Base-by-base conservation (phyloP, 2,888 invertebrate species). In the Seira musarum region DNA sequence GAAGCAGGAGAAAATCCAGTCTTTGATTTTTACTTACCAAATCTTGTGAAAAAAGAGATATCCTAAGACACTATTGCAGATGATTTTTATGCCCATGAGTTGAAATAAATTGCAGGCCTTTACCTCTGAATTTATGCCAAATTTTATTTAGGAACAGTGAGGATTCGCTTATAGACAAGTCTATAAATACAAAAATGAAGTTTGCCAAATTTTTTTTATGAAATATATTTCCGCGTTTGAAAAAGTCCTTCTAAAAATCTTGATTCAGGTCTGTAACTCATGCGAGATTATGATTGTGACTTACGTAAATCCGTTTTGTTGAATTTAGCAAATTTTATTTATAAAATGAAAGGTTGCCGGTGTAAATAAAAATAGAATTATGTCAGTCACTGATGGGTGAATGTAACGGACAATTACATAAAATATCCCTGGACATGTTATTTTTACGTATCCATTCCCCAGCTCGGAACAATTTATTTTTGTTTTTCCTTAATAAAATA, bases 71-170 rank as follows among this genome's bases (percentile, higher is more conserved):
- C n/a, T n/a, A n/a, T n/a, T n/a, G n/a, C n/a, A n/a, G 40, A 40
- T 40, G 40, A 40, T 40, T 49, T 19, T n/a, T 70, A 35, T 69
- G 76, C 68, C 76, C 76, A 69, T 76, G 76, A 76, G 76, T 69
- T 35, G 53, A 69, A 69, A 64, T 69, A 76, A 61, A 75, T 75
- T 75, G 69, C 64, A 76, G 76, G 69, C 76, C 76, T 76, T 76
- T 76, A 76, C 76, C 76, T 76, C 76, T 76, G 76, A 76, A 69
- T 53, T 49, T 64, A n/a, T 76, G 76, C 76, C 76, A 76, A 76
- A 76, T 35, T 63, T 57, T 57, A 40, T 53, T 53, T 53, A 53
- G 17, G 17, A 13, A n/a, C 15, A 53, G 15, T 53, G 53, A 8
- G 17, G 3, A 53, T 53, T 53, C 6, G 17, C 15, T 13, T 30